Evolutionary conservation across 2,113 vertebrate genomes (phyloP), one percentile per base, ranked within the genome.

Genomic region (Phalacrocorax pelagicus): DNA sequence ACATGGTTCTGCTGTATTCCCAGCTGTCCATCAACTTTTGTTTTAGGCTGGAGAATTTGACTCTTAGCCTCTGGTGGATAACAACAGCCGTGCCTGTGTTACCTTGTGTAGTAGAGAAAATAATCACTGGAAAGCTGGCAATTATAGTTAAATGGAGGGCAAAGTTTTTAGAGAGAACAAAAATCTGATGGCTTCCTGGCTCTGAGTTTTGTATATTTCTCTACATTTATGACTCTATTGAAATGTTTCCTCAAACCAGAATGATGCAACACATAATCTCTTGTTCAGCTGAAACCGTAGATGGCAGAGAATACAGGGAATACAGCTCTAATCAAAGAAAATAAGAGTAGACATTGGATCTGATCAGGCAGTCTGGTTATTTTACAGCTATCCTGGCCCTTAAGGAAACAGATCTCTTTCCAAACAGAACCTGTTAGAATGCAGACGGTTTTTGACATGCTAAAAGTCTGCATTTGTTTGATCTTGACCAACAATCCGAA

Each of bases 391-490:
- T 92, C 93, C 94, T 83, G 94, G 91, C 94, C 96, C 97, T 95
- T 85, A 94, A 98, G 96, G 95, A 98, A 98, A 97, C 91, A 93
- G 93, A 95, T 95, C 88, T 96, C 58, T 96, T 97, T 97, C 94
- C 90, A 97, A 98, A 88, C 90, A 97, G 95, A 95, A 97, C 65
- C 94, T 96, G 96, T 92, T 97, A 97, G 79, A 96, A 97, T 85
- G 86, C 85, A 96, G 97, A 91, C 91, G 18, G 95, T 96, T 96
- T 95, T 84, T 96, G 96, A 97, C 95, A 95, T 97, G 88, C 95
- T 97, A 90, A 88, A 97, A 97, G 69, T 92, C 88, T 97, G 85
- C 65, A 70, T 96, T 97, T 97, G 86, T 98, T 98, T 98, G 97
- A 98, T 98, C 98, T 97, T 95, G 96, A 96, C 95, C 86, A 97